phyloP scores from a whole-genome alignment of 2,113 vertebrate genomes.

The Nesoenas mayeri region DNA sequence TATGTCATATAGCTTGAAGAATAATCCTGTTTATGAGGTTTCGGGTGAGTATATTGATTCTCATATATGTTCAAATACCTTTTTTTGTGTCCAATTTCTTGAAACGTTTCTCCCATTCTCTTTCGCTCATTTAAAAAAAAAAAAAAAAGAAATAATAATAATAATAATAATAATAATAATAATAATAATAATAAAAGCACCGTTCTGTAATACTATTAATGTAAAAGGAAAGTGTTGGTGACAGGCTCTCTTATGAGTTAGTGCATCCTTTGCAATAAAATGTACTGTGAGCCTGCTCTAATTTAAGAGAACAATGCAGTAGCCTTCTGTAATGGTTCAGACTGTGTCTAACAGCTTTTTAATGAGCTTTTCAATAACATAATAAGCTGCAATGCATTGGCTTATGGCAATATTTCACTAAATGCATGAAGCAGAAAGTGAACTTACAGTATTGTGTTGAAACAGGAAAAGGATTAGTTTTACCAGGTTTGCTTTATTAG shows the following conservation, averaged over 20 bases:
- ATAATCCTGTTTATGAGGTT: background rate
- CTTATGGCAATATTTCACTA: background rate
- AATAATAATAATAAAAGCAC: background rate
- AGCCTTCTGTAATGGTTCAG: background rate
- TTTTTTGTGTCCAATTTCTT: background rate
- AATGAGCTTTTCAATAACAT: background rate
- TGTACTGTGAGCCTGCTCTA: background rate
- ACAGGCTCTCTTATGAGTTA: background rate
- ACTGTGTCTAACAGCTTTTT: background rate
- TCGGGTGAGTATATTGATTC: background rate
- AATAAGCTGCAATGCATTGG: background rate
- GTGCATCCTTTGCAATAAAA: background rate
- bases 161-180: no score
- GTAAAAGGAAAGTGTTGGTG: background rate
- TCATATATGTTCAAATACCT: background rate
- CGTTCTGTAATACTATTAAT: background rate
- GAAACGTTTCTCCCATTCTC: background rate
- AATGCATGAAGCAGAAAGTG: background rate
- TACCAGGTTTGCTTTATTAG: constrained; percentile 1
- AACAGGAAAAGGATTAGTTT: background rate
- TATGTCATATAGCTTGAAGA: background rate
- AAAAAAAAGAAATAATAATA: no score
- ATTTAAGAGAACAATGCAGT: background rate
- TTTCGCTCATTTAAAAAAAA: background rate
- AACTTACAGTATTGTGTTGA: background rate